Evolutionary conservation across 37 sponge, comb jelly and placozoan genomes (phyloP).

Genomic region (Spongilla lacustris): DNA sequence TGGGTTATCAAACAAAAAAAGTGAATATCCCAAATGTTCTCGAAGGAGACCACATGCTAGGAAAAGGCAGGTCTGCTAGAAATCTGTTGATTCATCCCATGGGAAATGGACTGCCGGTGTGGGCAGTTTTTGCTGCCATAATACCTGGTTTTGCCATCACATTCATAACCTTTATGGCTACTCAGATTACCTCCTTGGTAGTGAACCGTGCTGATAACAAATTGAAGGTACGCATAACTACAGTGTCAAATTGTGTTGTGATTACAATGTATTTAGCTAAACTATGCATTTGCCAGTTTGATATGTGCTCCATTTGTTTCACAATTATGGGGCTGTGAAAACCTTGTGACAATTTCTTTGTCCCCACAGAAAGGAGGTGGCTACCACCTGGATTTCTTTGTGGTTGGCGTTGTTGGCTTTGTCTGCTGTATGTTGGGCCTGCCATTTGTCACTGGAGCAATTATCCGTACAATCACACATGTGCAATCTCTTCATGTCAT

Average conservation of each 20-base stretch:
- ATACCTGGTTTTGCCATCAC: conserved; percentile 70
- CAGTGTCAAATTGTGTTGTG: neutral
- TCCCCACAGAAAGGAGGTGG: conserved; percentile 83
- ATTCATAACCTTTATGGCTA: conserved; percentile 75
- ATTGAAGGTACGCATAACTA: conserved; percentile 61
- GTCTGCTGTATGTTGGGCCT: conserved; percentile 83
- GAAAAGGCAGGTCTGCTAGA: neutral
- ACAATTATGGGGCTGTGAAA: neutral
- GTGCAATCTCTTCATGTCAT: conserved; percentile 72
- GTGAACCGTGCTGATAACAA: conserved; percentile 82
- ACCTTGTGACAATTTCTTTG: neutral
- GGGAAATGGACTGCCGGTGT: conserved; percentile 53
- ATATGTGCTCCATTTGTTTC: neutral
- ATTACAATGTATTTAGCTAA: neutral
- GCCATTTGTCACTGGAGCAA: conserved; percentile 91
- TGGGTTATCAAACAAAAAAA: conserved; percentile 54
- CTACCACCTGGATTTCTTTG: conserved; percentile 88
- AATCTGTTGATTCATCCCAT: neutral
- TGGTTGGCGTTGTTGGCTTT: conserved; percentile 66
- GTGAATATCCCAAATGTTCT: conserved; percentile 63
- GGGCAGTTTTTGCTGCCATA: conserved; percentile 76
- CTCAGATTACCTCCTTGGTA: conserved; percentile 81
- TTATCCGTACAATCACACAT: conserved; percentile 81
- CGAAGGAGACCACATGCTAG: conserved; percentile 6
- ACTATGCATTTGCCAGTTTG: too few relatives aligned